A percentile compares a stretch with the other conserved stretches of the same genome.
These are phyloP conservation scores for Threskiornis aethiopicus DNA, from an alignment of 2,797 vertebrate genomes.

Conservation along the genomic window DNA sequence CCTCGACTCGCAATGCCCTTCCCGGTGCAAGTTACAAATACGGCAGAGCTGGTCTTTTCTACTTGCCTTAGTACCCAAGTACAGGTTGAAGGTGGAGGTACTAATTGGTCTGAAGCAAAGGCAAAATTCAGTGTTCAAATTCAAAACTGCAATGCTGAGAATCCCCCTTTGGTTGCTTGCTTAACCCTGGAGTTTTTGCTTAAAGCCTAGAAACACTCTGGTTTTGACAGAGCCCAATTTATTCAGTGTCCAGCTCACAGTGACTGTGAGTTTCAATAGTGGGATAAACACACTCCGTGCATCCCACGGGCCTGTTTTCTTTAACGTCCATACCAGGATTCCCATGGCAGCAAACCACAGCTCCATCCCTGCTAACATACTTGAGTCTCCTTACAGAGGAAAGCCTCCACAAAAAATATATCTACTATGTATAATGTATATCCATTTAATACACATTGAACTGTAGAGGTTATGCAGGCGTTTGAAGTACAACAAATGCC, in stretches of 20 bases:
- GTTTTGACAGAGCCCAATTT: background rate
- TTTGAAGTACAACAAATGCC: background rate
- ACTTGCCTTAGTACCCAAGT: background rate
- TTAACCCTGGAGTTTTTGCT: background rate
- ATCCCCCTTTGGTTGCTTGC: background rate
- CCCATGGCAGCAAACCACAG: background rate
- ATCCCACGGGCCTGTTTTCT: background rate
- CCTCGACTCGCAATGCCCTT: background rate
- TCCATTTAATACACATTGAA: background rate
- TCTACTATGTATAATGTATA: background rate
- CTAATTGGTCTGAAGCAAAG: background rate
- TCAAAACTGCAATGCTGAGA: background rate
- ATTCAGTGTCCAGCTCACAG: background rate
- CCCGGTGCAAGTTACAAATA: background rate
- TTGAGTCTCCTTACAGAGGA: background rate
- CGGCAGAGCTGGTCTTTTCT: background rate
- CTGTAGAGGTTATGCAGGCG: accelerated
- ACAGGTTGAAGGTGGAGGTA: background rate
- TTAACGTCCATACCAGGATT: background rate
- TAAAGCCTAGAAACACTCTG: background rate
- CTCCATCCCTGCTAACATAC: background rate
- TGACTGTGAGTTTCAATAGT: background rate
- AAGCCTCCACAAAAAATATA: background rate
- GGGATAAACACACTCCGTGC: background rate
- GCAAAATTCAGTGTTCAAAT: background rate